A percentile compares a stretch with the other conserved stretches of the same genome.
These are phyloP conservation scores for Battus philenor DNA, from an alignment of 1,140 invertebrate species.

Conservation along the genomic window DNA sequence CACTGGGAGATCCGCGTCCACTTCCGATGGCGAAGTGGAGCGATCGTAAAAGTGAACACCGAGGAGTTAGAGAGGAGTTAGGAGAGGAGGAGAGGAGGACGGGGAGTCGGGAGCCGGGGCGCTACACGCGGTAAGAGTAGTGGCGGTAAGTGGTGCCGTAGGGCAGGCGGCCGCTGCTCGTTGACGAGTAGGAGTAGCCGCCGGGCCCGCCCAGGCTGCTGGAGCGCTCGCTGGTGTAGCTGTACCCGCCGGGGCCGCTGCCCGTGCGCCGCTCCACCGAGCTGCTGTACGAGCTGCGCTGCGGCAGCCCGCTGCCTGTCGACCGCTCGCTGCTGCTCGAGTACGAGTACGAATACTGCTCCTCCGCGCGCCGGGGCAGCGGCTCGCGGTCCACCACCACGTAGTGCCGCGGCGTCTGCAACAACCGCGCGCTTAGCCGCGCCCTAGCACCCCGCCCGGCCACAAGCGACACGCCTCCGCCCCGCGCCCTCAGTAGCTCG, in stretches of 20 bases:
- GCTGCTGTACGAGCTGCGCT: slow-evolving; percentile 80
- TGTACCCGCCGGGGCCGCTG: slow-evolving; percentile 81
- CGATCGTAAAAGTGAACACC: slow-evolving; percentile 71
- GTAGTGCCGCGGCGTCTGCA: slow-evolving; percentile 90
- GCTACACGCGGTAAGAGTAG: slow-evolving; percentile 89
- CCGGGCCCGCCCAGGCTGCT: slow-evolving; percentile 85
- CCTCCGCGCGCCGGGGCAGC: slow-evolving; percentile 81
- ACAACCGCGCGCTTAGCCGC: slow-evolving; percentile 62
- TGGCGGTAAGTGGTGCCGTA: slow-evolving; percentile 88
- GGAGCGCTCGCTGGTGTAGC: slow-evolving; percentile 84
- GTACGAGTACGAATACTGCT: slow-evolving; percentile 90
- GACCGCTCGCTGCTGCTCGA: slow-evolving; percentile 76
- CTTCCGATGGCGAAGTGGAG: slow-evolving; percentile 63
- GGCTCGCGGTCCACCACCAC: slow-evolving; percentile 86
- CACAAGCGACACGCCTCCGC: slow-evolving; percentile 61
- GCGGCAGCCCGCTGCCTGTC: slow-evolving; percentile 68
- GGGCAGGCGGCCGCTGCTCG: slow-evolving; percentile 84
- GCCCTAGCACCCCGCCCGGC: slow-evolving; percentile 50
- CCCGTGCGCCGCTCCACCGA: slow-evolving; percentile 81
- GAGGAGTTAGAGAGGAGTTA: slow-evolving; percentile 41
- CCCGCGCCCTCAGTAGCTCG: slow-evolving; percentile 52
- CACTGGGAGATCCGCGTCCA: slow-evolving; percentile 53
- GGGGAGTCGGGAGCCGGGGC: slow-evolving; percentile 53
- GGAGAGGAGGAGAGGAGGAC: slow-evolving; percentile 30
- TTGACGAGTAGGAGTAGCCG: slow-evolving; percentile 88